Conservation (phyloP, 2,888 invertebrate genomes). For the Silvanus unidentatus region DNA sequence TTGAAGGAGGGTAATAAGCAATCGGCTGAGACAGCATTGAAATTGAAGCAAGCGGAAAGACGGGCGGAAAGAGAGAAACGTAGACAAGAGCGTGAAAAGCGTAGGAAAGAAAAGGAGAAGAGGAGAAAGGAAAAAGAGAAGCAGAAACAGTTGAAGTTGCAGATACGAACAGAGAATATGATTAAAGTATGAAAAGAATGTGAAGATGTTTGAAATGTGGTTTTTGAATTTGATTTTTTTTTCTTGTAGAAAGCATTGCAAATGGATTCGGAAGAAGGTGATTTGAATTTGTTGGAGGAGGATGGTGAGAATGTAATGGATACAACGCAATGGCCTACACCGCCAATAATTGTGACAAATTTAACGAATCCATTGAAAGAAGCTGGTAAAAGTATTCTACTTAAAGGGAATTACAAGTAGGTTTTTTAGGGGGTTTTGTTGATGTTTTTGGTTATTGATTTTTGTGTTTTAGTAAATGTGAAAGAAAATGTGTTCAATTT, state of each 20-base stretch:
- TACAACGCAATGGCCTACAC: constrained; percentile 37
- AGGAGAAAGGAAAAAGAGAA: constrained; percentile 42
- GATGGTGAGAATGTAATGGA: constrained; percentile 19
- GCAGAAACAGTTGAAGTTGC: constrained; percentile 37
- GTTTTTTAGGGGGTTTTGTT: constrained; percentile 6
- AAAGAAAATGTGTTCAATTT: constrained; percentile 48
- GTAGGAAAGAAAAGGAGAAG: constrained; percentile 41
- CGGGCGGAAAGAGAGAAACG: constrained; percentile 40
- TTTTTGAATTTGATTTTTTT: constrained; percentile 6
- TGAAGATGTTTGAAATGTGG: constrained; percentile 6
- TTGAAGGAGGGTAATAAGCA: constrained; percentile 19
- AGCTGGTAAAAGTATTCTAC: constrained; percentile 53
- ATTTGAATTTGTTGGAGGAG: constrained; percentile 15
- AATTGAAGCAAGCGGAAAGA: constrained; percentile 36
- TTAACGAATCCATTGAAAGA: constrained; percentile 40
- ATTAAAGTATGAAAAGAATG: constrained; percentile 39
- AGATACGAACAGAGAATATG: constrained; percentile 43
- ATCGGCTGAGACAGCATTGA: constrained; percentile 34
- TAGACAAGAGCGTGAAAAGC: constrained; percentile 38
- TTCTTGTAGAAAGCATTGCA: constrained; percentile 31
- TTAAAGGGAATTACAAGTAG: constrained; percentile 50
- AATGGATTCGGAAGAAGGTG: constrained; percentile 28
- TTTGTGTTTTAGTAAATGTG: constrained; percentile 7
- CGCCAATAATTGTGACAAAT: constrained; percentile 32
- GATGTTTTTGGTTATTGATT: neutral